Percentiles rank a stretch among this genome's conserved stretches.
Evolutionary conservation across 2,888 invertebrate species (phyloP).

Genomic region (Pseudeuparius sepicola): DNA sequence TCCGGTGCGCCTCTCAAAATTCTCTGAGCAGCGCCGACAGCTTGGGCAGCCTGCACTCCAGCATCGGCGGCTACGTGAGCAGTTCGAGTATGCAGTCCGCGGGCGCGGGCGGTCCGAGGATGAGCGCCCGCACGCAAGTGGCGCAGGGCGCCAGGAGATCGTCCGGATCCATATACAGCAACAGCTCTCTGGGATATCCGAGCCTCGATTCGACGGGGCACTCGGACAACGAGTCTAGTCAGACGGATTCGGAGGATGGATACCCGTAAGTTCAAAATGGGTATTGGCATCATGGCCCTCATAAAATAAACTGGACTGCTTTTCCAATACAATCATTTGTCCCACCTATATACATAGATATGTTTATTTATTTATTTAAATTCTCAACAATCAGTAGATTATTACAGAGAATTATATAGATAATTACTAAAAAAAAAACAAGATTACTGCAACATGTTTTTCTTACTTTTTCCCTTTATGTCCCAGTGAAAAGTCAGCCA

Average conservation of each 20-base stretch:
- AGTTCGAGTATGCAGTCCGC: conserved; percentile 36
- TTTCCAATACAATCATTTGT: too few species aligned
- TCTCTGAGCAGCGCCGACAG: conserved; percentile 44
- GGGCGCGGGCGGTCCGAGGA: conserved; percentile 41
- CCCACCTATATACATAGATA: too few species aligned
- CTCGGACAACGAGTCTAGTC: conserved; percentile 45
- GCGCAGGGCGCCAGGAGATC: conserved; percentile 36
- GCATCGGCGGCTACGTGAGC: conserved; percentile 31
- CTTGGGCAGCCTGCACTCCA: conserved; percentile 35
- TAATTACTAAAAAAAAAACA: too few species aligned
- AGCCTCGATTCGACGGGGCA: conserved; percentile 47
- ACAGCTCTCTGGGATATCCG: conserved; percentile 40
- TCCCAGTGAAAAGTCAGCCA: too few species aligned
- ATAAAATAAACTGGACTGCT: background rate
- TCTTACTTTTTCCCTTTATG: too few species aligned
- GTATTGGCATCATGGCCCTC: background rate
- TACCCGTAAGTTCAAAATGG: conserved; percentile 52
- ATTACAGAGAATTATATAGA: too few species aligned
- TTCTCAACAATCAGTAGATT: too few species aligned
- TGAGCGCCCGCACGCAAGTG: conserved; percentile 36
- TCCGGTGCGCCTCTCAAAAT: conserved; percentile 62
- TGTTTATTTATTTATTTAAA: too few species aligned
- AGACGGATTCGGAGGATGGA: conserved; percentile 62
- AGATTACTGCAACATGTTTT: too few species aligned
- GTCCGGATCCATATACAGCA: conserved; percentile 43